Evolutionary conservation across 2,888 invertebrate species (phyloP).

Genomic region (Nomada ferruginata): DNA sequence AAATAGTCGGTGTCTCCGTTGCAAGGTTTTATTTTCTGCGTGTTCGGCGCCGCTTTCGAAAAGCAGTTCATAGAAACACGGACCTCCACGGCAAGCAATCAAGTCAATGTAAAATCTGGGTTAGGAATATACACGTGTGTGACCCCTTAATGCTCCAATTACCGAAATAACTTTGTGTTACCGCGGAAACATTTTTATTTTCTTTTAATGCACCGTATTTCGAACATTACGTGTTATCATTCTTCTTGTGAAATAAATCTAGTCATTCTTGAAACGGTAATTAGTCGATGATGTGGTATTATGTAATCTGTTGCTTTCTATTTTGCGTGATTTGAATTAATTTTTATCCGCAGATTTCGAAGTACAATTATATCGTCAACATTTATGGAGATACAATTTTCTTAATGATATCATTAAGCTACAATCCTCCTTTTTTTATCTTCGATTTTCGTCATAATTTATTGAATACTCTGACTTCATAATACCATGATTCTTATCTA

Average conservation of each 20-base stretch:
- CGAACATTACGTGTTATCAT: background rate
- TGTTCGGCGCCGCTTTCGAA: slow-evolving; percentile 34
- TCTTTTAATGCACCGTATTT: background rate
- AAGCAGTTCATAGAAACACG: slow-evolving; percentile 2
- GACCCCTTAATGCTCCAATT: slow-evolving; percentile 50
- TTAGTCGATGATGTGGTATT: too few relatives aligned
- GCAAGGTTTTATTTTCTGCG: slow-evolving; percentile 16
- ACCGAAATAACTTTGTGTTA: slow-evolving; percentile 56
- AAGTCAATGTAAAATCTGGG: slow-evolving; percentile 43
- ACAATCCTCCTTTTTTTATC: background rate
- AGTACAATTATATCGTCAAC: too few relatives aligned
- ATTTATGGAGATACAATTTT: too few relatives aligned
- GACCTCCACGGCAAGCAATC: background rate
- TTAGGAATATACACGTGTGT: slow-evolving; percentile 32
- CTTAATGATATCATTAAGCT: background rate
- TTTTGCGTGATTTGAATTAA: too few relatives aligned
- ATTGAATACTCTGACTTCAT: background rate
- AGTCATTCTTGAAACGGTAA: background rate
- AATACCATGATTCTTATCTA: slow-evolving; percentile 29
- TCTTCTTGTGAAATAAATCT: background rate
- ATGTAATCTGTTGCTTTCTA: too few relatives aligned
- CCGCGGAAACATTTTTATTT: slow-evolving; percentile 21
- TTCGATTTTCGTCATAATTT: background rate
- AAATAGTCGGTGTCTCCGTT: background rate
- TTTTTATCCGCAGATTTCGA: too few relatives aligned